These are phyloP conservation scores for Cylas formicarius DNA, from an alignment of 1,140 invertebrate genomes.

Conservation along the genomic window DNA sequence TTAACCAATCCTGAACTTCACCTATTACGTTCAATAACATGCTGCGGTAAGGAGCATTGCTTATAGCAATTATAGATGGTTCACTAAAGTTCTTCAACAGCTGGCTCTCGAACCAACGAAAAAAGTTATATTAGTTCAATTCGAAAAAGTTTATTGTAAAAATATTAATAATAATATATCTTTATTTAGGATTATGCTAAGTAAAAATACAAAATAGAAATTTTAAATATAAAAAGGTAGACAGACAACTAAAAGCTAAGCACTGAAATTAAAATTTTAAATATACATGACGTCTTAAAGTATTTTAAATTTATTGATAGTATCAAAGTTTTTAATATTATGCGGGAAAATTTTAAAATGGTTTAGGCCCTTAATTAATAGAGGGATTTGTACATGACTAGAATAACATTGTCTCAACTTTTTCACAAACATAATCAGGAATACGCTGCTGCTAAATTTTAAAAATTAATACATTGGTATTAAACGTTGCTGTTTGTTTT, in stretches of 20 bases:
- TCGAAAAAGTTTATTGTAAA: too few species aligned
- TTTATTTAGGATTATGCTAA: too few species aligned
- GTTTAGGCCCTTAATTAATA: background rate
- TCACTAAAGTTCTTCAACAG: conserved; percentile 4
- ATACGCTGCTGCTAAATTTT: too few species aligned
- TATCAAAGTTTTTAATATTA: background rate
- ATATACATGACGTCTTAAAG: too few species aligned
- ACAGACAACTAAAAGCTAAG: too few species aligned
- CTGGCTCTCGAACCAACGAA: conserved; percentile 3
- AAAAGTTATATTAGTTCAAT: conserved; percentile 1
- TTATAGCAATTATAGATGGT: conserved; percentile 1
- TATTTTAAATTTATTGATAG: too few species aligned
- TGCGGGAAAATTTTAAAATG: conserved; percentile 5
- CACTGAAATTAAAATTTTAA: too few species aligned
- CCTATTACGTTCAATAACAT: conserved; percentile 2
- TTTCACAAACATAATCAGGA: background rate
- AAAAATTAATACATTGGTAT: conserved; percentile 3
- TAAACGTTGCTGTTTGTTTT: too few species aligned
- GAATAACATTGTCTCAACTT: background rate
- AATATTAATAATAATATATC: too few species aligned
- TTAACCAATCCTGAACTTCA: conserved; percentile 5
- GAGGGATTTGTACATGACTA: background rate
- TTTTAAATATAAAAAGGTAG: too few species aligned
- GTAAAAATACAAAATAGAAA: too few species aligned
- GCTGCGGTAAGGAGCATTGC: conserved; percentile 5